phyloP scores from a whole-genome alignment of 1,140 invertebrate genomes.

The Drosophila punjabiensis region DNA sequence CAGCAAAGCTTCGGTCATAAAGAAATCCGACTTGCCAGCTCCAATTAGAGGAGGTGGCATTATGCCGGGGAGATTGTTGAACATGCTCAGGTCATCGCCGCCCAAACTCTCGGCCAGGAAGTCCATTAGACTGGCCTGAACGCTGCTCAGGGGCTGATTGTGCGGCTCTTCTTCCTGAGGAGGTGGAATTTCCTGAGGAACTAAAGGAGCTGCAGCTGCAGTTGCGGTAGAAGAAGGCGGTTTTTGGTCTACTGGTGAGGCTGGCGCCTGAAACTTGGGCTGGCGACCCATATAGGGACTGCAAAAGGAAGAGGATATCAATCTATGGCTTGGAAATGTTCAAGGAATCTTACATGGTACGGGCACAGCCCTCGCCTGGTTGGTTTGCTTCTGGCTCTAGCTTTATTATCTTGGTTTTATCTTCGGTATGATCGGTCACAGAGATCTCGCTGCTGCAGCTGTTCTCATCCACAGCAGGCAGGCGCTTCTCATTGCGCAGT shows the following conservation, averaged over 20 bases:
- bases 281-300: constrained; percentile 80
- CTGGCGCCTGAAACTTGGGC: constrained; percentile 35
- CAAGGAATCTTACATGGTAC: constrained; percentile 61
- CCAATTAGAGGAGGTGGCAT: constrained; percentile 68
- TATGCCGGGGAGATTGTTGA: constrained; percentile 52
- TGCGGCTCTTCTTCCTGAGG: constrained; percentile 19
- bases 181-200: neutral
- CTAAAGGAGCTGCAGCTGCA: neutral
- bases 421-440: constrained; percentile 58
- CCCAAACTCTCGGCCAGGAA: constrained; percentile 76
- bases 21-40: constrained; percentile 68
- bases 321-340: neutral
- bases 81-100: constrained; percentile 73
- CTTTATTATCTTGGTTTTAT: neutral
- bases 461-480: constrained; percentile 52
- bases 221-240: neutral
- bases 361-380: constrained; percentile 61
- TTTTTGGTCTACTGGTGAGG: neutral
- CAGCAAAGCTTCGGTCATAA: constrained; percentile 59
- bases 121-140: constrained; percentile 80
- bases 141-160: constrained; percentile 62
- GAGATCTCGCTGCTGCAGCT: constrained; percentile 66
- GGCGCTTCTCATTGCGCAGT: constrained; percentile 54
- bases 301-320: neutral
- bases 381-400: constrained; percentile 21